A percentile compares a stretch with the other conserved stretches of the same genome.
phyloP scores from a whole-genome alignment of 2,797 vertebrate genomes.

The Acipenser oxyrinchus region DNA sequence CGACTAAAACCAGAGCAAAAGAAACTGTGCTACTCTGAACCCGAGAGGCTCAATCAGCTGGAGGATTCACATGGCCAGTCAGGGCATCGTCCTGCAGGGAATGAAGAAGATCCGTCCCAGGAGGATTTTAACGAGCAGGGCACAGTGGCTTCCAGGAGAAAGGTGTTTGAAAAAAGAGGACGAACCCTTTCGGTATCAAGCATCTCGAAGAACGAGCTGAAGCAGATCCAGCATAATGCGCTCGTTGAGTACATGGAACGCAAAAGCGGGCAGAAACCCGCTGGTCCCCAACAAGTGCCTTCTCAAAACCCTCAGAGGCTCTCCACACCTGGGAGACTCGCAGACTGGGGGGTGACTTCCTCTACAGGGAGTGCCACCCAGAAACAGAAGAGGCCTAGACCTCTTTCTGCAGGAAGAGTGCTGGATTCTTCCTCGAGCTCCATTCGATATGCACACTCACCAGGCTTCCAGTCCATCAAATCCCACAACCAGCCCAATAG shows the following conservation, averaged over 20 bases:
- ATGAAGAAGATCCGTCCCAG: conserved; percentile 41
- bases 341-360: conserved; percentile 45
- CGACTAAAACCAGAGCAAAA: conserved; percentile 64
- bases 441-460: conserved; percentile 46
- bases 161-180: conserved; percentile 55
- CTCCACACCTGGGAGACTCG: conserved; percentile 46
- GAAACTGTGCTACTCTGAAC: conserved; percentile 81
- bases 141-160: conserved; percentile 44
- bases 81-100: conserved; percentile 47
- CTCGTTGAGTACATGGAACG: conserved; percentile 76
- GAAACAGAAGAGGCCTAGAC: conserved; percentile 49
- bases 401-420: conserved; percentile 54
- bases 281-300: conserved; percentile 41
- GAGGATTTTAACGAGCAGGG: conserved; percentile 51
- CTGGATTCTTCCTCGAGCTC: conserved; percentile 53
- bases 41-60: conserved; percentile 73
- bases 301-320: conserved; percentile 45
- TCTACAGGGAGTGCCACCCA: conserved; percentile 33
- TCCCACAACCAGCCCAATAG: conserved; percentile 35
- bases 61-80: conserved; percentile 37
- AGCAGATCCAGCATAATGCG: conserved; percentile 76
- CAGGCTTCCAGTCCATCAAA: conserved; percentile 28
- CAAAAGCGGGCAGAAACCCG: conserved; percentile 67
- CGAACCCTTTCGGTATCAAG: conserved; percentile 53
- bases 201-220: conserved; percentile 62